Base-by-base conservation (phyloP, 2,797 vertebrate genomes). In the Scolopax bukidnonensis region DNA sequence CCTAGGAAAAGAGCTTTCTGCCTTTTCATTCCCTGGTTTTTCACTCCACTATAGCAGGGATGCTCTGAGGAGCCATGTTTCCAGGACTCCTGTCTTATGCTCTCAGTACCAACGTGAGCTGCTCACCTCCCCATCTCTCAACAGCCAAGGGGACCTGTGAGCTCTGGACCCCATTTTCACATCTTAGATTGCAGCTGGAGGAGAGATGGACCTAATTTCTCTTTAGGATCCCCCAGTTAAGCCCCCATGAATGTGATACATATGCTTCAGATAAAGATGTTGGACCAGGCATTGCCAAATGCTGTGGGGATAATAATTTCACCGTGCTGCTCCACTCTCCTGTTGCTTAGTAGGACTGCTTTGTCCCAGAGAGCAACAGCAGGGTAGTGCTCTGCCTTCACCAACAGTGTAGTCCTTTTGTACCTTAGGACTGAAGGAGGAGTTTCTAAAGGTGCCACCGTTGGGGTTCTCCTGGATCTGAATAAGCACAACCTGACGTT, bases 401-500 rank as follows among this genome's bases (percentile, higher is more conserved):
- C 24, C 47, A 64, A 1, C 47, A n/a, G 4, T 13, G 7, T 47
- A 12, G 15, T 84, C 50, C 16, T 48, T 88, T 92, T 85, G 18
- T 97, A 70, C 94, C 74, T 77, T 65, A 99, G 99, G 98, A 99
- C 99, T 3, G 99, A 99, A 97, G 99, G 99, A 2, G 99, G 99
- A 68, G 99, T 99, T 96, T 96, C 96, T 32, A 99, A 99, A 95
- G 99, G 99, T 47, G 98, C 99, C 16, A 99, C 98, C 0, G 98
- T 99, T n/a, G 99, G 99, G 2, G 96, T 99, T 97, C 98, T 99
- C 51, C 97, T 99, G 98, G 99, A 99, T 91, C 98, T 99, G 94
- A 98, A 97, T 90, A 99, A 99, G 96, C 99, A 98, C 97, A 99
- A 98, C 4, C 95, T 99, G 96, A 99, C 98, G 30, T 99, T 99